phyloP scores from a whole-genome alignment of 2,113 vertebrate genomes.

The Lipotes vexillifer region DNA sequence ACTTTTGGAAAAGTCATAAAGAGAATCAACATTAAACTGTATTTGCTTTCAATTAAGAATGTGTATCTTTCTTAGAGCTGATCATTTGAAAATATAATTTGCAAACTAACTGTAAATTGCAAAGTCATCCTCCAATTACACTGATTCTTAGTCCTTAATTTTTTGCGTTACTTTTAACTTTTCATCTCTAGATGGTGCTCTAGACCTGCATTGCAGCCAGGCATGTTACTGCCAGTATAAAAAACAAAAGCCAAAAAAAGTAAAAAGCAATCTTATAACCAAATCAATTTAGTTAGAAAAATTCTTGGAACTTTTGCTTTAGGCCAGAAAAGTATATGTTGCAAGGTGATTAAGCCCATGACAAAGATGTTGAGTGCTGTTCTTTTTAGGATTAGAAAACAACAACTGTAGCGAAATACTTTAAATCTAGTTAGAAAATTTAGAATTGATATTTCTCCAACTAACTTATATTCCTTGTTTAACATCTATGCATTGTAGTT shows the following conservation, averaged over 20 bases:
- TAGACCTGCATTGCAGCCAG: conserved; percentile 65
- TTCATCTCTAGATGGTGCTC: conserved; percentile 84
- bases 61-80: conserved; percentile 56
- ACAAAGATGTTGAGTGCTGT: not conserved
- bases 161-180: conserved; percentile 57
- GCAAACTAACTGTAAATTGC: conserved; percentile 60
- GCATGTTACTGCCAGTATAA: not conserved
- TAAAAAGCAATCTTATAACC: not conserved
- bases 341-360: conserved; percentile 43
- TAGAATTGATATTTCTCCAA: not conserved
- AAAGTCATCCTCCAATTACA: conserved; percentile 41
- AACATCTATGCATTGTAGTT: rapidly evolving
- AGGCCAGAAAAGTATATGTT: not conserved
- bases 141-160: not conserved
- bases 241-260: conserved; percentile 7
- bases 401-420: not conserved
- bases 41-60: conserved; percentile 73
- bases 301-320: conserved; percentile 31
- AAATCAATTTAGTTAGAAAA: conserved; percentile 29
- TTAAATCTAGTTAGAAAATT: not conserved
- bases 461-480: not conserved
- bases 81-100: conserved; percentile 71
- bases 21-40: conserved; percentile 67
- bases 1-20: conserved; percentile 70
- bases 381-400: conserved; percentile 43